Evolutionary conservation across 2,797 vertebrate genomes (phyloP).

Genomic region (Cyprinella venusta): DNA sequence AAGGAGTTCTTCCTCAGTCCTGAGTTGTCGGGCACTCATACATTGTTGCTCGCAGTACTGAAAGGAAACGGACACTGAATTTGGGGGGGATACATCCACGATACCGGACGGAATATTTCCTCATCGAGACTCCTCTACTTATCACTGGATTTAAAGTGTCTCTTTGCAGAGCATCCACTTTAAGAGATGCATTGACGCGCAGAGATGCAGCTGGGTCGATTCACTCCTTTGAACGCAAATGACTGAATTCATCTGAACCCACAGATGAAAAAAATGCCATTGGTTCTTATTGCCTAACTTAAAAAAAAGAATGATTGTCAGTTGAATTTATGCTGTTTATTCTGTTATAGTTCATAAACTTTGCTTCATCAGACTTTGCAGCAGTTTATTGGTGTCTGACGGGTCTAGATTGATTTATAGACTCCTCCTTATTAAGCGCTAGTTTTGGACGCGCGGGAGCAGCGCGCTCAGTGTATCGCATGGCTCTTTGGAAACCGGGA

Average conservation of each 20-base stretch:
- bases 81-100: neutral
- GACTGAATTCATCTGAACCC: neutral
- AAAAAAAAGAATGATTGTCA: neutral
- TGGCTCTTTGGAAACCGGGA: constrained; percentile 61
- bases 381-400: neutral
- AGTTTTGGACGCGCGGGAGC: constrained; percentile 31
- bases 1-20: constrained; percentile 39
- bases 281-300: neutral
- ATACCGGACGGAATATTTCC: constrained; percentile 40
- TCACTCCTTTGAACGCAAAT: constrained; percentile 14
- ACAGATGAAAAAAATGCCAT: neutral
- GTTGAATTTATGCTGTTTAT: neutral
- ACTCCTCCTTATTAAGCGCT: constrained; percentile 38
- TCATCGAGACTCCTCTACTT: neutral
- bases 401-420: constrained; percentile 15
- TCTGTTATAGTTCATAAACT: constrained; percentile 18
- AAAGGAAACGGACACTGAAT: constrained; percentile 33
- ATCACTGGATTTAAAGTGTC: neutral
- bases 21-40: constrained; percentile 32
- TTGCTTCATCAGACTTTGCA: constrained; percentile 4
- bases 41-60: constrained; percentile 57
- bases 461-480: constrained; percentile 59
- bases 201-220: constrained; percentile 14
- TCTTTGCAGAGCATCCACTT: constrained; percentile 12
- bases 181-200: constrained; percentile 16